Evolutionary conservation across 1,140 invertebrate genomes (phyloP), one percentile per base, ranked within the genome.

Genomic region (Helicoverpa armigera): DNA sequence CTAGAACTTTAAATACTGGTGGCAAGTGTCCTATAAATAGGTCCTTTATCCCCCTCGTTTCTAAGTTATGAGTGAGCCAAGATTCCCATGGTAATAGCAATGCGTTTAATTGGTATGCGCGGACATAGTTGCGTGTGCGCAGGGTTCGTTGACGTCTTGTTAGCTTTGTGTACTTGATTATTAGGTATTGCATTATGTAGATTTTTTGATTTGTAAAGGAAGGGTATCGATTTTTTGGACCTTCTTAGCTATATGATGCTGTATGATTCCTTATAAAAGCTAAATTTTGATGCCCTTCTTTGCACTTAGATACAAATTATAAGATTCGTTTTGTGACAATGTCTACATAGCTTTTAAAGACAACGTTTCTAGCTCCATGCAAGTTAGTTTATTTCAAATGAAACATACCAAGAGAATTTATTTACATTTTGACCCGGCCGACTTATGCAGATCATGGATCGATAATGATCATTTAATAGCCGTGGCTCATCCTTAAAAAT

Each of bases 31-130:
- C 43, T 72, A 72, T 72, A n/a, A 72, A 72, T 54, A 54, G 23
- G 16, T 54, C 69, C 23, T 72, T 31, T 72, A 5, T 13, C 50
- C 18, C n/a, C 43, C 18, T 72, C 61, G 29, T 61, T 23, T 48
- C 72, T 60, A 2, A 43, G 75, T 76, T 61, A 74, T 63, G 81
- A 79, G 16, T 81, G 65, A 70, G 61, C 7, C 48, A 51, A 29
- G 63, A 63, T 82, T 89, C 88, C 86, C 89, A 90, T 85, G 79
- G 72, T 82, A 85, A 84, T 80, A 83, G 81, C 85, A 86, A 87
- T 83, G 82, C 79, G 69, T 70, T 83, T 86, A 88, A 89, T 90
- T 89, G 86, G 85, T 89, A 90, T 89, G 88, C 89, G 81, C 67
- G 70, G 79, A 81, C 82, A 77, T 18, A 58, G 31, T 65, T 81